Evolutionary conservation across 2,797 vertebrate species (phyloP).

Genomic region (Galago senegalensis): DNA sequence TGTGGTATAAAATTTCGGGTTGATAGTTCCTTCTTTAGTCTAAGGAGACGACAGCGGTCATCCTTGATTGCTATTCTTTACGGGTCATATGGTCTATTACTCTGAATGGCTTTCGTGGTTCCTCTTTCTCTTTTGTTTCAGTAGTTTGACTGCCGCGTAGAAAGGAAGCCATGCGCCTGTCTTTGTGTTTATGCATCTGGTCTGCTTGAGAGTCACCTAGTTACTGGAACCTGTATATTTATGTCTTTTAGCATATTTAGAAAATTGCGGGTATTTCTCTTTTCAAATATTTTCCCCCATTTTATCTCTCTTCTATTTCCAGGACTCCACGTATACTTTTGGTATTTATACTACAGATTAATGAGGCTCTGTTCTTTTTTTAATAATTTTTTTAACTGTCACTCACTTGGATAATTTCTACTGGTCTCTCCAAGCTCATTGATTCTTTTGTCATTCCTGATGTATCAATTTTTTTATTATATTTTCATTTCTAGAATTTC

Average conservation of each 20-base stretch:
- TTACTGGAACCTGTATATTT: background rate
- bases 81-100: background rate
- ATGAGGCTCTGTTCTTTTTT: background rate
- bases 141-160: background rate
- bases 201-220: background rate
- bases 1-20: background rate
- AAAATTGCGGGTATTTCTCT: background rate
- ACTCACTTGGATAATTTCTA: background rate
- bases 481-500: background rate
- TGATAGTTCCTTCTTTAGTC: background rate
- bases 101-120: background rate
- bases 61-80: background rate
- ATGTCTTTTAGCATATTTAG: background rate
- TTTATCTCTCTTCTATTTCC: background rate
- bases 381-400: background rate
- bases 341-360: background rate
- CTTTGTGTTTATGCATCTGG: background rate
- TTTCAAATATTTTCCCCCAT: background rate
- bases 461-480: background rate
- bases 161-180: background rate
- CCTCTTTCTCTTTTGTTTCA: background rate
- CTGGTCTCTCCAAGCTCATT: background rate
- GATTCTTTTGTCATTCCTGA: background rate
- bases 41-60: background rate
- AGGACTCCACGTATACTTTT: background rate